Percentiles rank a stretch among this genome's conserved stretches.
These are phyloP conservation scores for Zaprionus obscuricornis DNA, from an alignment of 2,888 invertebrate genomes.

Conservation along the genomic window DNA sequence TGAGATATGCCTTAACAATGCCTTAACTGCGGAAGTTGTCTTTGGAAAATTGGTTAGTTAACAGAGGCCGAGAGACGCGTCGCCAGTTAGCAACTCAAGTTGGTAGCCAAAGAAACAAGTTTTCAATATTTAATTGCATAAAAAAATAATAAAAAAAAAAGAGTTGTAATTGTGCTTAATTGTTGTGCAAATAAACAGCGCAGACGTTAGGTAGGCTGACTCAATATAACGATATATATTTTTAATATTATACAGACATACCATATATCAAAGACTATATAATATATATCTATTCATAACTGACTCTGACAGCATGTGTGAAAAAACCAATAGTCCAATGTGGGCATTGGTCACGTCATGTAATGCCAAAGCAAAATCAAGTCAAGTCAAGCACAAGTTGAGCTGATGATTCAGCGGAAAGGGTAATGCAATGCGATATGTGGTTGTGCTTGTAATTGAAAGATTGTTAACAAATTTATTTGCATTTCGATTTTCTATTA, in stretches of 20 bases:
- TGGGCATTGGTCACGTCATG: constrained; percentile 44
- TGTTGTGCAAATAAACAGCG: constrained; percentile 59
- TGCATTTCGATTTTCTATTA: constrained; percentile 23
- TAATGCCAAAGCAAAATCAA: constrained; percentile 16
- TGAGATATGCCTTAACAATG: constrained; percentile 1
- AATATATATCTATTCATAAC: too few species aligned
- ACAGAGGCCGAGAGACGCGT: constrained; percentile 1
- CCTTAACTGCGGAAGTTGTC: constrained; percentile 55
- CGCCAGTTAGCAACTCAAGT: too few species aligned
- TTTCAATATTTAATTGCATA: constrained; percentile 69
- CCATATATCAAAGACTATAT: too few species aligned
- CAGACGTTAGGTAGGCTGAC: constrained; percentile 37
- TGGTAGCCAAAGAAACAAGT: constrained; percentile 49
- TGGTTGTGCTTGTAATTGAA: neutral
- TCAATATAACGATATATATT: too few species aligned
- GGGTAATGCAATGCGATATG: neutral
- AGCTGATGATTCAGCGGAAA: constrained; percentile 48
- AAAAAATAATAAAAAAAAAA: too few species aligned
- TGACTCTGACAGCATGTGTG: constrained; percentile 47
- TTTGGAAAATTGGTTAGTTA: constrained; percentile 29
- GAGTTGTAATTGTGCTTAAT: constrained; percentile 69
- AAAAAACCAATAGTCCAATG: constrained; percentile 47
- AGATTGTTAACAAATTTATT: constrained; percentile 18
- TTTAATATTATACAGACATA: too few species aligned
- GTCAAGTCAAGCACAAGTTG: neutral